Evolutionary conservation across 2,113 vertebrate species (phyloP).

Genomic region (Columbina picui): DNA sequence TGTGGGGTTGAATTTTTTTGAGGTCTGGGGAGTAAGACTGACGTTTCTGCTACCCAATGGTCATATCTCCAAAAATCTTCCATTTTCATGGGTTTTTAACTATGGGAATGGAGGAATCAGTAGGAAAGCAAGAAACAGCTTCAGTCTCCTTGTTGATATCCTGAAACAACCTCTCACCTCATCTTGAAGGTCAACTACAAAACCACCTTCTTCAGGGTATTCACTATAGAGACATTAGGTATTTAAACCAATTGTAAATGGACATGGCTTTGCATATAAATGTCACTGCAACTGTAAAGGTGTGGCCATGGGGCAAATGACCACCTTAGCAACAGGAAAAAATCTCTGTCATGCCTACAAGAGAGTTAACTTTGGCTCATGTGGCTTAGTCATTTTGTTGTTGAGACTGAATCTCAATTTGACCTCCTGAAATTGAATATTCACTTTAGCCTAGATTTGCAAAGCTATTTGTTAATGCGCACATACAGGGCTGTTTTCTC

Average conservation of each 20-base stretch:
- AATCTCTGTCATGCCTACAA: background rate
- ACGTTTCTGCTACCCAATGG: background rate
- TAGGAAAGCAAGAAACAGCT: background rate
- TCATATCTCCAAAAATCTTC: background rate
- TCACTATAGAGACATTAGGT: background rate
- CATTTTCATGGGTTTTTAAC: background rate
- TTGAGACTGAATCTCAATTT: constrained; percentile 82
- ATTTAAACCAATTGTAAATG: background rate
- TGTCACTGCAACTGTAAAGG: background rate
- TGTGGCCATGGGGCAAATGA: background rate
- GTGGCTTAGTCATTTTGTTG: constrained; percentile 61
- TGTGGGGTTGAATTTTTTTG: background rate
- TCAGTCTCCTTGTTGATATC: background rate
- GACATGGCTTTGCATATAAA: background rate
- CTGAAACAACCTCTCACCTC: background rate
- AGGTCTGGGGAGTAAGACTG: accelerated
- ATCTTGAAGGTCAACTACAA: background rate
- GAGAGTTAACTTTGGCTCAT: constrained; percentile 17
- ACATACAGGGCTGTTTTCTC: constrained; percentile 82
- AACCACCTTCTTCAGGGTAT: background rate
- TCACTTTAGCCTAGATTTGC: constrained; percentile 88
- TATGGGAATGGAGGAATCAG: too few species aligned
- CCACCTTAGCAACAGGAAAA: background rate
- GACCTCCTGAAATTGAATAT: constrained; percentile 89
- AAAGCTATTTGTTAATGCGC: constrained; percentile 82